phyloP scores from a whole-genome alignment of 1,140 invertebrate genomes.

The Drosophila saltans region DNA sequence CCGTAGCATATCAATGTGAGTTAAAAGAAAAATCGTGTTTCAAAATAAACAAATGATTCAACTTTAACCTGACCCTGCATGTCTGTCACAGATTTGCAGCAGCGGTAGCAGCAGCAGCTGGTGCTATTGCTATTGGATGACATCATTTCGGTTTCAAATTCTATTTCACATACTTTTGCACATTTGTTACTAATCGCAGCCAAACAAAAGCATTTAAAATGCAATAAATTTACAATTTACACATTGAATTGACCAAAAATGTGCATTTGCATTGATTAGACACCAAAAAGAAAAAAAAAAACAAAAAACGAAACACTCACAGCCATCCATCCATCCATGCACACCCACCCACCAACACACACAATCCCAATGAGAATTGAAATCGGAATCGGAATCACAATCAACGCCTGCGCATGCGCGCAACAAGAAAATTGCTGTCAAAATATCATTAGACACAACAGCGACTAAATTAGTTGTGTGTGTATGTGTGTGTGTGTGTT shows the following conservation, averaged over 20 bases:
- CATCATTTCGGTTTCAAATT: conserved; percentile 53
- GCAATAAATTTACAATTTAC: conserved; percentile 68
- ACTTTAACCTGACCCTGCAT: conserved; percentile 83
- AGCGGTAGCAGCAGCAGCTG: conserved; percentile 30
- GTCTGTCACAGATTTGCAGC: conserved; percentile 73
- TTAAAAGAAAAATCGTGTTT: conserved; percentile 79
- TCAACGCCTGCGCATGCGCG: conserved; percentile 40
- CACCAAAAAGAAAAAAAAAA: conserved; percentile 17
- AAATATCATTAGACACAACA: conserved; percentile 55
- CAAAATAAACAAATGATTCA: conserved; percentile 80
- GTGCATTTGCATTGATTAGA: conserved; percentile 78
- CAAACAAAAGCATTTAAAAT: conserved; percentile 66
- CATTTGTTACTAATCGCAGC: conserved; percentile 69
- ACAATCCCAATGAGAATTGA: background rate
- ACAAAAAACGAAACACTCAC: conserved; percentile 22
- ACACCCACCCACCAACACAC: conserved; percentile 26
- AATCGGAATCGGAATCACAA: background rate
- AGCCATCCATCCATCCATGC: conserved; percentile 19
- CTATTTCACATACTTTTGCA: conserved; percentile 37
- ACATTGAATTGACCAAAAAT: conserved; percentile 72
- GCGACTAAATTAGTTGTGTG: conserved; percentile 65
- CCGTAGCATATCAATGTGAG: conserved; percentile 59
- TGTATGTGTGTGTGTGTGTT: conserved; percentile 24
- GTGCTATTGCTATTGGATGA: conserved; percentile 49
- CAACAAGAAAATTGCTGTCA: conserved; percentile 59